Base-by-base conservation (phyloP, 2,797 vertebrate genomes). In the Gastrophryne carolinensis region DNA sequence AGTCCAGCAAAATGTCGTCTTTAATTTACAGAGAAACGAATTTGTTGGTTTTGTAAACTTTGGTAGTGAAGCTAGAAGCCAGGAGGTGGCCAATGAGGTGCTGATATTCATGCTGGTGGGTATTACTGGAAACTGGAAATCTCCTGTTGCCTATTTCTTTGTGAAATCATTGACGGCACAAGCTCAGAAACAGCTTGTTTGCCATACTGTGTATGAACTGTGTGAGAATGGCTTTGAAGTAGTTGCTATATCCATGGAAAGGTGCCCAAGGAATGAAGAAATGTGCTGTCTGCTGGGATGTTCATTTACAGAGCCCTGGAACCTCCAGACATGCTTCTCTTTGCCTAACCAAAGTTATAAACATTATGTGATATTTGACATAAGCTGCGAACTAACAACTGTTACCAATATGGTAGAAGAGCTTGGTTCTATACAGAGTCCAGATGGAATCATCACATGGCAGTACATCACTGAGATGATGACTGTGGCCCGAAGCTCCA, bases 11-110 rank as follows among this genome's bases (percentile, higher is more conserved):
- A 63, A 52, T 32, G 39, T 78, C 23, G 1, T 41, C 12, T 72
- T 66, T 60, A 26, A 78, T 39, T 60, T 68, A 1, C 24, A 72
- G 5, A 19, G 37, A 29, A 66, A 72, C 66, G 68, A 72, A 13
- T 23, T 72, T 64, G 41, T 78, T 15, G 75, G 75, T 10, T 72
- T 78, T 78, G 75, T 78, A 17, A 60, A 72, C 13, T 60, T 78
- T 1, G 75, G 75, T 5, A 11, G 27, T 19, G 35, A 37, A 56
- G 50, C 30, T 58, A 53, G 61, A 72, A 65, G 23, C 53, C 68
- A 66, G 24, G 61, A 78, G 32, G 53, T 78, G 32, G 75, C 75
- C 34, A 64, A 64, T 72, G 68, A 78, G 41, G 32, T 37, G 1
- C 30, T 78, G 19, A 44, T 78, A 13, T 72, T 78, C 35, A 50